phyloP scores from a whole-genome alignment of 2,797 vertebrate genomes.

The Esox masquinongy region DNA sequence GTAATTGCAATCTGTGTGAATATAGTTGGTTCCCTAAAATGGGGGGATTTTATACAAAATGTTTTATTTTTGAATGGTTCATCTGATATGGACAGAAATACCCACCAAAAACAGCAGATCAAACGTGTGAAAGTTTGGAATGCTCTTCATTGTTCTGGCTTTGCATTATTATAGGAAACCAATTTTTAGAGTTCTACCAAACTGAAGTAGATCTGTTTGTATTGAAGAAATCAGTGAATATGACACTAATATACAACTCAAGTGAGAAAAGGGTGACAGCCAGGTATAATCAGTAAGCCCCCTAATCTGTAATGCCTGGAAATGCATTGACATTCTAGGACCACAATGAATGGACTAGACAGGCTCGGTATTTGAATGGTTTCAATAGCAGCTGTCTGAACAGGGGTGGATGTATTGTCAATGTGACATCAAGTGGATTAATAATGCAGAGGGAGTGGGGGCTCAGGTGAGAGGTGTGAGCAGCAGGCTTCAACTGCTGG shows the following conservation, averaged over 20 bases:
- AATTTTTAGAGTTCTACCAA: background rate
- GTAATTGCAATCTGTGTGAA: too few species aligned
- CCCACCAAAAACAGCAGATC: slow-evolving; percentile 28
- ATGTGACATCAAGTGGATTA: background rate
- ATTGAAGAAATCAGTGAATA: background rate
- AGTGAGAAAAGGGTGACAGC: background rate
- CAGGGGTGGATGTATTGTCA: background rate
- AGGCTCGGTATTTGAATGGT: background rate
- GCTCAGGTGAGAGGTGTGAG: slow-evolving; percentile 2
- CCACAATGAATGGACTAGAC: background rate
- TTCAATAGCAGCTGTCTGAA: background rate
- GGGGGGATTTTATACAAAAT: too few species aligned
- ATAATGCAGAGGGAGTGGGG: background rate
- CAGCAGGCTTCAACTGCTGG: background rate
- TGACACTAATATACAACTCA: background rate
- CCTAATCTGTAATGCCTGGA: background rate
- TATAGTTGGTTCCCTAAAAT: too few species aligned
- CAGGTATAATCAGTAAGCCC: background rate
- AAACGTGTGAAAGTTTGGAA: slow-evolving; percentile 32
- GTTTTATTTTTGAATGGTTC: too few species aligned
- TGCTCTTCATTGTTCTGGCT: slow-evolving; percentile 25
- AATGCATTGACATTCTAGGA: background rate
- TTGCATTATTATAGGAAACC: background rate
- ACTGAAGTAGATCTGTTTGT: background rate
- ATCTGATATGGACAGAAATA: background rate